A percentile compares a stretch with the other conserved stretches of the same genome.
These are phyloP conservation scores for Oscheius sp. DNA, from an alignment of 2,888 invertebrate species.

Conservation along the genomic window DNA sequence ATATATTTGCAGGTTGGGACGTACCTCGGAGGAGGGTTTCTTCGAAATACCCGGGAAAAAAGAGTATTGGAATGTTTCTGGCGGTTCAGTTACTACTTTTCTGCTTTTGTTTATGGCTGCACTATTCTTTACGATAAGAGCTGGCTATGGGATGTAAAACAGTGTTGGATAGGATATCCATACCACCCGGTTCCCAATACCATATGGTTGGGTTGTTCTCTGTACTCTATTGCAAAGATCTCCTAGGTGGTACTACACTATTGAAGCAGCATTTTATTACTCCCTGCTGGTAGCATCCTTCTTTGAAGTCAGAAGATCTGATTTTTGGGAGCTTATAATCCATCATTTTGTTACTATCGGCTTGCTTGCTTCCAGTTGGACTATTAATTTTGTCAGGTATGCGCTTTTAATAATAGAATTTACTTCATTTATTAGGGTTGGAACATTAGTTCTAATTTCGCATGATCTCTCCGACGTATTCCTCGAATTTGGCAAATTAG, in stretches of 20 bases:
- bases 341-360: slow-evolving; percentile 76
- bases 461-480: slow-evolving; percentile 76
- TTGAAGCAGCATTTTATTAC: slow-evolving; percentile 76
- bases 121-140: slow-evolving; percentile 68
- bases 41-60: slow-evolving; percentile 58
- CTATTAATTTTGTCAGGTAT: slow-evolving; percentile 61
- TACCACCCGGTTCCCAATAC: slow-evolving; percentile 57
- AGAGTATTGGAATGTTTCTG: slow-evolving; percentile 69
- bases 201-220: slow-evolving; percentile 58
- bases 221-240: not conserved
- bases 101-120: slow-evolving; percentile 63
- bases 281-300: slow-evolving; percentile 72
- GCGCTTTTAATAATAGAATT: not conserved
- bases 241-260: slow-evolving; percentile 75
- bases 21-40: slow-evolving; percentile 68
- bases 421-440: slow-evolving; percentile 58
- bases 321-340: slow-evolving; percentile 75
- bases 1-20: slow-evolving; percentile 46
- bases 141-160: slow-evolving; percentile 73
- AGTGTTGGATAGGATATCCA: slow-evolving; percentile 69
- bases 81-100: slow-evolving; percentile 60
- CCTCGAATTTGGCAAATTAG: slow-evolving; percentile 74
- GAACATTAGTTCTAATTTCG: slow-evolving; percentile 74
- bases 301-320: slow-evolving; percentile 75
- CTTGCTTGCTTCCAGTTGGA: slow-evolving; percentile 75